Percentiles rank a stretch among this genome's conserved stretches.
Conservation (phyloP, 2,888 invertebrate genomes). For the Scaptomyza reducta region DNA sequence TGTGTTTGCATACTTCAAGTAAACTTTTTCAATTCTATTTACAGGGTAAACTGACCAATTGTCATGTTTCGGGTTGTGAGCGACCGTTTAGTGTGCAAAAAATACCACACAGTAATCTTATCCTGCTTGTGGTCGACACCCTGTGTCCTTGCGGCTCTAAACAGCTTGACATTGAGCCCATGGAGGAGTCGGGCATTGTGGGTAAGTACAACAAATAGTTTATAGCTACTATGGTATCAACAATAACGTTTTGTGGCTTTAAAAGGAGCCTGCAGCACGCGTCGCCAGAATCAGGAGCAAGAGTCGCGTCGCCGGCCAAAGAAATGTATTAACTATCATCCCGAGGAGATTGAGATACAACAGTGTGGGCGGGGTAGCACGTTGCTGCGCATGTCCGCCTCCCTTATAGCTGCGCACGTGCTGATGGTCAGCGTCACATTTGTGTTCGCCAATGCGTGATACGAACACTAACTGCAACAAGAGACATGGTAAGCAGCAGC, state of each 20-base stretch:
- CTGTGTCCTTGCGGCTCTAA: conserved; percentile 95
- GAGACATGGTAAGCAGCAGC: conserved; percentile 11
- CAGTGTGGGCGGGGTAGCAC: conserved; percentile 83
- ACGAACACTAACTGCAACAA: conserved; percentile 66
- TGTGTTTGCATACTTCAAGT: no score
- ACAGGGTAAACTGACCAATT: conserved; percentile 92
- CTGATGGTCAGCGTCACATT: conserved; percentile 81
- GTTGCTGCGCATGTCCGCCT: conserved; percentile 72
- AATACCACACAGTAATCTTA: conserved; percentile 95
- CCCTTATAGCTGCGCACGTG: conserved; percentile 78
- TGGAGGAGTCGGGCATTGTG: conserved; percentile 87
- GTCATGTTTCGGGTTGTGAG: conserved; percentile 94
- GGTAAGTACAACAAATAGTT: conserved; percentile 65
- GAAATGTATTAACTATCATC: conserved; percentile 95
- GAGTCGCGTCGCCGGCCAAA: conserved; percentile 90
- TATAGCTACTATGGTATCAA: not conserved
- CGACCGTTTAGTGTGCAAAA: conserved; percentile 96
- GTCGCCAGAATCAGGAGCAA: conserved; percentile 87
- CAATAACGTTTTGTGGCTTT: not conserved
- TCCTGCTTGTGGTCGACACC: conserved; percentile 94
- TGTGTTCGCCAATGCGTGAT: conserved; percentile 83
- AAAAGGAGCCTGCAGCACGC: conserved; percentile 85
- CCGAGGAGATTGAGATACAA: conserved; percentile 88
- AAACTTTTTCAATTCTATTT: not conserved
- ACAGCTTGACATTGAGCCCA: conserved; percentile 91